Percentiles rank a stretch among this genome's conserved stretches.
Evolutionary conservation across 2,113 vertebrate genomes (phyloP).

Genomic region (Aix galericulata): DNA sequence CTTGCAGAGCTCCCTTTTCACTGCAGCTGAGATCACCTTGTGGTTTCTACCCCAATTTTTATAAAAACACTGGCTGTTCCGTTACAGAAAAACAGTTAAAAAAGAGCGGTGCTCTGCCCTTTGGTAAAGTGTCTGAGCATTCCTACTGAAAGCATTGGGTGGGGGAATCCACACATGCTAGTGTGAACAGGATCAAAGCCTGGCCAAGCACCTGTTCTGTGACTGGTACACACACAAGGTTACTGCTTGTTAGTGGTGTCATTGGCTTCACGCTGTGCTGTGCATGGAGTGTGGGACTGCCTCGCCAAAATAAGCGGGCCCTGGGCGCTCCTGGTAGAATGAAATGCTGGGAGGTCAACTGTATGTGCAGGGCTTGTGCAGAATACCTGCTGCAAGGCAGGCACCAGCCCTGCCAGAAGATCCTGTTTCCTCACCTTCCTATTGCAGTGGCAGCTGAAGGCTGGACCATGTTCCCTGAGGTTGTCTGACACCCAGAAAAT

Average conservation of each 20-base stretch:
- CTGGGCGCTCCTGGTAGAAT: background rate
- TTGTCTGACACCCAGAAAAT: background rate
- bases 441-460: rapidly evolving
- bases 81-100: background rate
- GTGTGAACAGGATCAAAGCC: slow-evolving; percentile 37
- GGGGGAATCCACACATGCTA: background rate
- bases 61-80: background rate
- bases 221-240: background rate
- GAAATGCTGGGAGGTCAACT: background rate
- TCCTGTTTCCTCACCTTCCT: background rate
- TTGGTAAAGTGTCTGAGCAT: background rate
- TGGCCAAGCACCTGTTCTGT: slow-evolving; percentile 20
- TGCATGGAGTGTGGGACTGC: rapidly evolving
- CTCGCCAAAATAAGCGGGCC: rapidly evolving
- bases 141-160: background rate
- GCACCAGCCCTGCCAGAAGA: background rate
- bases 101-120: background rate
- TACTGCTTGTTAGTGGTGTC: background rate
- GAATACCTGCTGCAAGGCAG: rapidly evolving
- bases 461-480: rapidly evolving
- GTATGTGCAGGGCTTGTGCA: background rate
- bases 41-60: background rate
- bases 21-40: background rate
- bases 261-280: rapidly evolving
- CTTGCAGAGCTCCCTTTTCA: background rate